Evolutionary conservation across 1,140 invertebrate genomes (phyloP).

Genomic region (Drosophila leontia): DNA sequence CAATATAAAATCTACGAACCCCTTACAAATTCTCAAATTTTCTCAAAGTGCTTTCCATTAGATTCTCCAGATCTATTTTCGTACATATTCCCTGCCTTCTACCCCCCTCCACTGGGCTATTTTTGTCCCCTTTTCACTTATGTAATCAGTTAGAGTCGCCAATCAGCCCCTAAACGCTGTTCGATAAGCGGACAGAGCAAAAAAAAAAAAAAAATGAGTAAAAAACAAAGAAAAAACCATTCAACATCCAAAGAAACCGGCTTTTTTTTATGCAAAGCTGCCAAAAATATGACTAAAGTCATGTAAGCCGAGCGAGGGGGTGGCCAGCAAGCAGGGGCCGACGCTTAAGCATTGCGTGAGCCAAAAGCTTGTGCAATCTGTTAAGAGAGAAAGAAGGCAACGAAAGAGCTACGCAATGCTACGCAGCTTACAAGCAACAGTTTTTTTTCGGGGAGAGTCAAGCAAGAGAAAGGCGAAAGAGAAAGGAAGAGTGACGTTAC

Average conservation of each 20-base stretch:
- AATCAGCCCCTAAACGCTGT: slow-evolving; percentile 71
- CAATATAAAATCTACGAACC: not conserved
- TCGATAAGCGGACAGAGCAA: slow-evolving; percentile 34
- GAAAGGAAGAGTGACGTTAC: slow-evolving; percentile 5
- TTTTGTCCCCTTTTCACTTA: slow-evolving; percentile 51
- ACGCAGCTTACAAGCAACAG: slow-evolving; percentile 56
- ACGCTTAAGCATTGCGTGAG: slow-evolving; percentile 67
- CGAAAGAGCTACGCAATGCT: slow-evolving; percentile 35
- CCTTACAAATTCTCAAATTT: slow-evolving; percentile 12
- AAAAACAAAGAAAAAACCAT: slow-evolving; percentile 11
- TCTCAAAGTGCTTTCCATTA: slow-evolving; percentile 26
- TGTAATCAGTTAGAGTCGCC: slow-evolving; percentile 56
- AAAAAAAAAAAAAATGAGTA: slow-evolving; percentile 3
- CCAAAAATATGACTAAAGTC: slow-evolving; percentile 56
- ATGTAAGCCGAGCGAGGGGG: slow-evolving; percentile 11
- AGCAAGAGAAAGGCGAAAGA: slow-evolving; percentile 14
- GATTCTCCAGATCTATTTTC: slow-evolving; percentile 61
- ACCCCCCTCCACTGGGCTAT: not conserved
- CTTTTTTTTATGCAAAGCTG: slow-evolving; percentile 80
- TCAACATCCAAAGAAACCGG: slow-evolving; percentile 62
- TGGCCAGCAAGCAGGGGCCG: not conserved
- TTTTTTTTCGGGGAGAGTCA: slow-evolving; percentile 16
- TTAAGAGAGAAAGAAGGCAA: slow-evolving; percentile 10
- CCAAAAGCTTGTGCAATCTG: slow-evolving; percentile 66
- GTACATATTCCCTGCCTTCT: not conserved